These are phyloP conservation scores for Syrmaticus mikado DNA, from an alignment of 2,113 vertebrate genomes.

Conservation along the genomic window DNA sequence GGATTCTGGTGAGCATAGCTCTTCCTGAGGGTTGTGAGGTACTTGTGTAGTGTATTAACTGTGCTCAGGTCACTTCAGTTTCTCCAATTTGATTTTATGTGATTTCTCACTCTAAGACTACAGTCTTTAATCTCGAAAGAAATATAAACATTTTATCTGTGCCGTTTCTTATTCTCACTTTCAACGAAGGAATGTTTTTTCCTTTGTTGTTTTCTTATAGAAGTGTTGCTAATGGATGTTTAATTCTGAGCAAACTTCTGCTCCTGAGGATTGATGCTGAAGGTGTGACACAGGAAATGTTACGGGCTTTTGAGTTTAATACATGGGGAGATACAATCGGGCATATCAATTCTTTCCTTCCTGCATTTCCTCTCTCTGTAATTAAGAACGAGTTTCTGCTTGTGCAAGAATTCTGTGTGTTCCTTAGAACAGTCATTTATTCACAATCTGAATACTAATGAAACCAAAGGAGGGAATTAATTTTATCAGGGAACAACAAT, in stretches of 20 bases:
- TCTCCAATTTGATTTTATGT: accelerated
- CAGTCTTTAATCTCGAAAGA: neutral
- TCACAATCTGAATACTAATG: neutral
- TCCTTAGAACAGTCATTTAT: neutral
- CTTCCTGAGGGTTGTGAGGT: neutral
- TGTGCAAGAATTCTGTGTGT: neutral
- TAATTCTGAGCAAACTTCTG: neutral
- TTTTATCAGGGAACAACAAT: neutral
- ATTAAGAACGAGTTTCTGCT: neutral
- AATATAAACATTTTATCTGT: neutral
- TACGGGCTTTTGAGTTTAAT: neutral
- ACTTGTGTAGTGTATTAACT: accelerated
- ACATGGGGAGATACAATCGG: neutral
- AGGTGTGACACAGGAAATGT: neutral
- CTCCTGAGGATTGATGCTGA: neutral
- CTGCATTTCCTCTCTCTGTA: neutral
- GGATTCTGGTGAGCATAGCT: accelerated
- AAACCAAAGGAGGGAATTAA: neutral
- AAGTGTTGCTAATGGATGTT: neutral
- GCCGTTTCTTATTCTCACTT: neutral
- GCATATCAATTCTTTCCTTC: neutral
- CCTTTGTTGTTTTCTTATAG: neutral
- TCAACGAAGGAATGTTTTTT: neutral
- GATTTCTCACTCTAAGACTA: neutral
- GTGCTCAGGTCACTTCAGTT: accelerated